Percentiles rank a stretch among this genome's conserved stretches.
phyloP scores from a whole-genome alignment of 2,888 invertebrate species.

The Pterostichus niger region DNA sequence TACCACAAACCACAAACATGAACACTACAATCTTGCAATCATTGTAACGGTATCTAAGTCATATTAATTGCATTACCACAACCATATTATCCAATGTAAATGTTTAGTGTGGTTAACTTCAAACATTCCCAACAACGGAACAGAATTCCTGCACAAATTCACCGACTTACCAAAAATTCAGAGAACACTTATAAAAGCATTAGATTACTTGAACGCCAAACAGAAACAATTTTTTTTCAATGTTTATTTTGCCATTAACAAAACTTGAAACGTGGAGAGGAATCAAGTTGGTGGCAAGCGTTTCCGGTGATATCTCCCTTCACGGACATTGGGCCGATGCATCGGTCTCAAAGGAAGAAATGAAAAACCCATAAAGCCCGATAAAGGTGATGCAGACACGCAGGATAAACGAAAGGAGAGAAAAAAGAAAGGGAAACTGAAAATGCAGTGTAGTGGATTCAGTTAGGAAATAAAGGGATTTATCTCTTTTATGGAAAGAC shows the following conservation, averaged over 20 bases:
- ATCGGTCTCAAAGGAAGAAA: slow-evolving; percentile 54
- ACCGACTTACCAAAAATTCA: background rate
- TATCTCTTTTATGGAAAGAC: too few relatives aligned
- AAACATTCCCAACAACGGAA: slow-evolving; percentile 16
- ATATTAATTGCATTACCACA: slow-evolving; percentile 36
- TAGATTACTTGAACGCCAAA: background rate
- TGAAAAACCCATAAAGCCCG: slow-evolving; percentile 58
- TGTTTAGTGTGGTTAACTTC: background rate
- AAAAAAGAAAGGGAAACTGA: background rate
- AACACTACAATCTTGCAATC: slow-evolving; percentile 5
- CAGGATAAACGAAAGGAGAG: slow-evolving; percentile 25
- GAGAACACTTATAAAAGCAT: slow-evolving; percentile 15
- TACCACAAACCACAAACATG: slow-evolving; percentile 14
- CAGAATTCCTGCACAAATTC: background rate
- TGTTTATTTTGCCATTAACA: slow-evolving; percentile 37
- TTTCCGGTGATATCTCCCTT: slow-evolving; percentile 49
- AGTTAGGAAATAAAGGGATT: background rate
- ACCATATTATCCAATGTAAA: slow-evolving; percentile 20
- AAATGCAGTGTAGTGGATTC: background rate
- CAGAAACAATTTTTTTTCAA: slow-evolving; percentile 35
- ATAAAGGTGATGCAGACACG: slow-evolving; percentile 42
- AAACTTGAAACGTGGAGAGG: background rate
- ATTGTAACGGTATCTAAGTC: background rate
- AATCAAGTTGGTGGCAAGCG: slow-evolving; percentile 17
- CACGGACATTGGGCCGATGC: slow-evolving; percentile 25